These are phyloP conservation scores for Dolichallabes microphthalmus DNA, from an alignment of 2,113 vertebrate species.

Conservation along the genomic window DNA sequence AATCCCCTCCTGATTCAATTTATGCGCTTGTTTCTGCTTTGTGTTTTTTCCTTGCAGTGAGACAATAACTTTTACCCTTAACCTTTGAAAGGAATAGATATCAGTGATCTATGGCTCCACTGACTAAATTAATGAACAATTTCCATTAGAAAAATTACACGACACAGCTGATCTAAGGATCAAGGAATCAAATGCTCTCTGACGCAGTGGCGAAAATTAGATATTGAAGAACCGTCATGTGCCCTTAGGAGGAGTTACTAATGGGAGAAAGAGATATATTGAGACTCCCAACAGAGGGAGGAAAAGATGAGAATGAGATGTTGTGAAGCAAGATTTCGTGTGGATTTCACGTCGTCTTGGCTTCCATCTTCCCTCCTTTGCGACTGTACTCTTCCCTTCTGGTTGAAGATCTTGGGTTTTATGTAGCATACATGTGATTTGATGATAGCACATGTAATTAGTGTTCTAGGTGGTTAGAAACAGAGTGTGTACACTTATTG, in stretches of 20 bases:
- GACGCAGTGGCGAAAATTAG: conserved; percentile 62
- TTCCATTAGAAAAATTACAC: conserved; percentile 75
- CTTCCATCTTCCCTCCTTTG: too few relatives aligned
- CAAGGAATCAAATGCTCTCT: conserved; percentile 64
- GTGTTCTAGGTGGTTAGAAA: conserved; percentile 55
- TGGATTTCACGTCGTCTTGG: not conserved
- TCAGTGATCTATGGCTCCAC: conserved; percentile 54
- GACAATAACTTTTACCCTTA: conserved; percentile 17
- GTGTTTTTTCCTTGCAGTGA: conserved; percentile 31
- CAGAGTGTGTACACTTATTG: conserved; percentile 52
- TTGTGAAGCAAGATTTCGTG: conserved; percentile 10
- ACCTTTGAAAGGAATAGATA: conserved; percentile 54
- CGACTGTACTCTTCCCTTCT: not conserved
- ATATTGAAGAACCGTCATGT: conserved; percentile 70
- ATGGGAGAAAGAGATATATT: conserved; percentile 46
- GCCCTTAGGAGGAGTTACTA: conserved; percentile 59
- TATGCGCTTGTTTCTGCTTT: conserved; percentile 20
- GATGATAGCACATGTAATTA: conserved; percentile 53
- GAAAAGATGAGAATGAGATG: conserved; percentile 27
- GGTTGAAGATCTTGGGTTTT: conserved; percentile 9
- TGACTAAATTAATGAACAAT: conserved; percentile 65
- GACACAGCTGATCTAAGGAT: conserved; percentile 68
- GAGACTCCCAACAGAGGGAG: conserved; percentile 28
- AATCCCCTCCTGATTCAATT: conserved; percentile 27
- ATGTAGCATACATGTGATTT: conserved; percentile 21